Conservation (phyloP, 2,888 invertebrate genomes). For the Escarpia spicata region DNA sequence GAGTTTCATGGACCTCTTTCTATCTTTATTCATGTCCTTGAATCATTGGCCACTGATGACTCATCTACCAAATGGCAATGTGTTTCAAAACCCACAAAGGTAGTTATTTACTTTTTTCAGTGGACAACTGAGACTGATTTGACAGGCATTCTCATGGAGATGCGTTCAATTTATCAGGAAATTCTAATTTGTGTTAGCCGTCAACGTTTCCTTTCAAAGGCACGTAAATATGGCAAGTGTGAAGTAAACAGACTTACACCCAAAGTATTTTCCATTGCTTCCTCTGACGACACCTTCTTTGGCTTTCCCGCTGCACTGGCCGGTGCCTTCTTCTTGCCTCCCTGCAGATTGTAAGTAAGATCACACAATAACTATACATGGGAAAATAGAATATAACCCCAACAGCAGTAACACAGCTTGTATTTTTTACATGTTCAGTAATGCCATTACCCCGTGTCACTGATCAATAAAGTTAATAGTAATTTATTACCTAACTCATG, state of each 20-base stretch:
- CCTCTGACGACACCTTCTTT: slow-evolving; percentile 57
- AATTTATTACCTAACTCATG: too few species aligned
- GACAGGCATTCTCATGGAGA: too few species aligned
- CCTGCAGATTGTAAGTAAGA: background rate
- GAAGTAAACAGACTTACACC: background rate
- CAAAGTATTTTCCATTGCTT: slow-evolving; percentile 31
- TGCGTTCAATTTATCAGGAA: too few species aligned
- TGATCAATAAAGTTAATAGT: background rate
- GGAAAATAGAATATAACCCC: background rate
- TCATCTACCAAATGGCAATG: too few species aligned
- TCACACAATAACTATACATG: background rate
- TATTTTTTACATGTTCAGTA: background rate
- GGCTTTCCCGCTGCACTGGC: slow-evolving; percentile 31
- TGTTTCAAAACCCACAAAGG: too few species aligned
- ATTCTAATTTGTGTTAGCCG: too few species aligned
- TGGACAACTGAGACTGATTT: too few species aligned
- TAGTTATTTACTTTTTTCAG: too few species aligned
- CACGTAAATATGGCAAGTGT: background rate
- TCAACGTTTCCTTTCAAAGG: background rate
- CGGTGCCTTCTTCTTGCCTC: slow-evolving; percentile 56
- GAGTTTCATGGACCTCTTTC: too few species aligned
- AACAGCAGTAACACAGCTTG: background rate
- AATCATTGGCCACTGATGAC: too few species aligned
- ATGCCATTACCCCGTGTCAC: background rate
- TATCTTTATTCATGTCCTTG: too few species aligned